These are phyloP conservation scores for Carettochelys insculpta DNA, from an alignment of 2,113 vertebrate genomes.

Conservation along the genomic window DNA sequence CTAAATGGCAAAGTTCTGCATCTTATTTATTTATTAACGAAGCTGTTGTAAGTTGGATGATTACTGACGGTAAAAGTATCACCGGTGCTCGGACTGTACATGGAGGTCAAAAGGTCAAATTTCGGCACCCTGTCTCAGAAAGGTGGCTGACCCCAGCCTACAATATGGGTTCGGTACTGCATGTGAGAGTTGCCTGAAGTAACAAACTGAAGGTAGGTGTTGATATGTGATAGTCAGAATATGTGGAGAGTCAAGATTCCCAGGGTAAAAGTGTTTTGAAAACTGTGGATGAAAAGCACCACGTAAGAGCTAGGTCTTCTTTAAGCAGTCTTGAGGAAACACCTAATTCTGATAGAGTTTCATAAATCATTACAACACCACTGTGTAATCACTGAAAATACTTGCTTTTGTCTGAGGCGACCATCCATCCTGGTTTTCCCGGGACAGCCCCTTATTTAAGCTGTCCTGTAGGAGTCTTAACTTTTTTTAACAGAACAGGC, in stretches of 20 bases:
- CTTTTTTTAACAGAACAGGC: too few relatives aligned
- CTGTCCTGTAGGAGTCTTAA: too few relatives aligned
- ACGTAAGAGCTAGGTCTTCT: not conserved
- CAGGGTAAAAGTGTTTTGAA: not conserved
- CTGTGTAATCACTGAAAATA: not conserved
- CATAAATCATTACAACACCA: not conserved
- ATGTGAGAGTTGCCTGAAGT: not conserved
- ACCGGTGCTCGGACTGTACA: too few relatives aligned
- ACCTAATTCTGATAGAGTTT: not conserved
- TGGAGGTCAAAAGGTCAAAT: too few relatives aligned
- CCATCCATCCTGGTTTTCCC: too few relatives aligned
- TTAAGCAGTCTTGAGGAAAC: not conserved
- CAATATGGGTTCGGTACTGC: rapidly evolving
- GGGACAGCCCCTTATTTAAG: too few relatives aligned
- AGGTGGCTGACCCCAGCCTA: too few relatives aligned
- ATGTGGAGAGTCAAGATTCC: not conserved
- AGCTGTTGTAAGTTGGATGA: too few relatives aligned
- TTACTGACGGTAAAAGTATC: too few relatives aligned
- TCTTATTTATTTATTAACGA: too few relatives aligned
- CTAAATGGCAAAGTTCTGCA: too few relatives aligned
- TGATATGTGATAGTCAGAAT: not conserved
- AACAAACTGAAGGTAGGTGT: not conserved
- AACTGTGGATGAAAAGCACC: not conserved
- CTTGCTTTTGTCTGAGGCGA: not conserved
- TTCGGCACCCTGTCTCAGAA: too few relatives aligned